Evolutionary conservation across 2,888 invertebrate genomes (phyloP).

Genomic region (Shargacucullia verbasci): DNA sequence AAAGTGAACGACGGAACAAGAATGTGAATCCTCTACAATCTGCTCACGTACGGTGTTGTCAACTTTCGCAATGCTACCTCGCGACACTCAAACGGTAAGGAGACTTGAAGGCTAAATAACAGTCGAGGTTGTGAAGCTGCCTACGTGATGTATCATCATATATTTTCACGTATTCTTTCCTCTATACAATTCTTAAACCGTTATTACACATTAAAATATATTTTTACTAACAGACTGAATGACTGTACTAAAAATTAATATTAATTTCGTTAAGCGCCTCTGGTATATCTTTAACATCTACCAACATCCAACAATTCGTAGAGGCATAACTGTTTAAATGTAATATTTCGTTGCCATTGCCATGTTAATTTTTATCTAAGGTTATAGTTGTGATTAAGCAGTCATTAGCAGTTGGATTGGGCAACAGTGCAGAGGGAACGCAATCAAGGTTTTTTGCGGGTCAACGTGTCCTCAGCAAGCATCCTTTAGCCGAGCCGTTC

Average conservation of each 20-base stretch:
- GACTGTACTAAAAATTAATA: constrained; percentile 24
- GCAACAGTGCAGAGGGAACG: constrained; percentile 70
- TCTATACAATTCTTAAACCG: constrained; percentile 12
- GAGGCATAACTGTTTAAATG: constrained; percentile 36
- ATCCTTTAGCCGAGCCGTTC: constrained; percentile 79
- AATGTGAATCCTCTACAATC: constrained; percentile 78
- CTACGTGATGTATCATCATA: constrained; percentile 65
- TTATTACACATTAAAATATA: constrained; percentile 13
- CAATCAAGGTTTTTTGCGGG: constrained; percentile 71
- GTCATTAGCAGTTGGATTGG: constrained; percentile 58
- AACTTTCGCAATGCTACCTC: constrained; percentile 88
- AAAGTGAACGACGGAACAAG: constrained; percentile 72
- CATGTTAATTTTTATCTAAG: constrained; percentile 56
- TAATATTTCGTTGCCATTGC: constrained; percentile 47
- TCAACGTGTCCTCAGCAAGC: constrained; percentile 72
- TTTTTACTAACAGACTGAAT: constrained; percentile 12
- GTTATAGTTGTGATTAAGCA: constrained; percentile 56
- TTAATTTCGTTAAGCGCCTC: constrained; percentile 19
- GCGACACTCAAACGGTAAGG: constrained; percentile 80
- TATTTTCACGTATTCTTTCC: constrained; percentile 41
- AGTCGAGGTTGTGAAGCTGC: constrained; percentile 71
- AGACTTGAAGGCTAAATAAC: constrained; percentile 82
- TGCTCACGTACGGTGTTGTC: constrained; percentile 83
- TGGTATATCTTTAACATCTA: constrained; percentile 17
- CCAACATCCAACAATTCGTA: constrained; percentile 33